These are phyloP conservation scores for Synodontis membranacea DNA, from an alignment of 2,113 vertebrate genomes.

Conservation along the genomic window DNA sequence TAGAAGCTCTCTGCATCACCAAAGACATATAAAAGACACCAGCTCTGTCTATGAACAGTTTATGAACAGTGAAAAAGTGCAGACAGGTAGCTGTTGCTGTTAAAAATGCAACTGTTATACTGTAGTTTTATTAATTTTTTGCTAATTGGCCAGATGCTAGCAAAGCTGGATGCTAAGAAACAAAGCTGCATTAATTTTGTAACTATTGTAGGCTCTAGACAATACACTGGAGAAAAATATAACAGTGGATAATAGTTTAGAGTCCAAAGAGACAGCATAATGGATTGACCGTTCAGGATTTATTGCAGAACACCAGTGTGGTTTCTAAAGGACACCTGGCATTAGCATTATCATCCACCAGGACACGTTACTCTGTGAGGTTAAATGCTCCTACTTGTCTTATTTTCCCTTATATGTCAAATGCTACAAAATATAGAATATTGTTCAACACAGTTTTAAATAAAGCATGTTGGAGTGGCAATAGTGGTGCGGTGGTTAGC, in stretches of 20 bases:
- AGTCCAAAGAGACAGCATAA: not conserved
- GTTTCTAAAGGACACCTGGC: not conserved
- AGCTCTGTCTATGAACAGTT: not conserved
- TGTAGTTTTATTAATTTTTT: not conserved
- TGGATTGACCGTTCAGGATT: not conserved
- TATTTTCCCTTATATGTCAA: not conserved
- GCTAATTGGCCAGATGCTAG: not conserved
- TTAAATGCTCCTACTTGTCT: not conserved
- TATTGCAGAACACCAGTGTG: conserved; percentile 2
- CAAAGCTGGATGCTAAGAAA: not conserved
- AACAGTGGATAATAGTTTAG: not conserved
- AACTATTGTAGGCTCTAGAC: not conserved
- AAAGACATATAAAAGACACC: not conserved
- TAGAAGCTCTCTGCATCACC: not conserved
- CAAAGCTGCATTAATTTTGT: not conserved
- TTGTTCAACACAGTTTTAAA: not conserved
- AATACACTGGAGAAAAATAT: not conserved
- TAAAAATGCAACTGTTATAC: not conserved
- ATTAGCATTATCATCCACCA: not conserved
- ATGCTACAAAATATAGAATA: not conserved
- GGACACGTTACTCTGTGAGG: not conserved
- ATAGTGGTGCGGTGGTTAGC: no score
- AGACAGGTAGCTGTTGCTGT: not conserved
- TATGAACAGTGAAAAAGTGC: not conserved
- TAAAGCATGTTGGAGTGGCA: no score